Base-by-base conservation (phyloP, 1,140 invertebrate species). In the Sesamia nonagrioides region DNA sequence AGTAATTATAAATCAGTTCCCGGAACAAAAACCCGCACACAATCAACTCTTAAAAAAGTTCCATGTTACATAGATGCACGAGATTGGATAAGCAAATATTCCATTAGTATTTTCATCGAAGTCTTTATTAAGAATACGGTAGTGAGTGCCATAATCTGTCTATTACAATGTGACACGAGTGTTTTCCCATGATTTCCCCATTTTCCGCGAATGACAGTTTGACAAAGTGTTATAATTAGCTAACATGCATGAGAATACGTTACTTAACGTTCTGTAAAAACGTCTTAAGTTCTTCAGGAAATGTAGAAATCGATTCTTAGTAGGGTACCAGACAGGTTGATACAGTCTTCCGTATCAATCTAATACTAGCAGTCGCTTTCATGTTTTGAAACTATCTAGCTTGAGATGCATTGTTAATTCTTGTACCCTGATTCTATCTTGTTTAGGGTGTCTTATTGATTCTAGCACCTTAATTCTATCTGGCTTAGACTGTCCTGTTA, bases 141-240 rank as follows among this genome's bases (percentile, higher is more conserved):
- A 68, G 42, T 33, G 1, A 63, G 8, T 9, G 18, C 9, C 27
- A 50, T 48, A 68, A 48, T 50, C 40, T 68, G 21, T 50, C 42
- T n/a, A 27, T 66, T 42, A 63, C 60, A 42, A 42, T 18, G 37
- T 3, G n/a, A 66, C 37, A 66, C 9, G n/a, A 66, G 27, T 11
- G 17, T 69, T 73, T 73, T 73, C 69, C 69, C 69, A 73, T 40
- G 69, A 27, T 73, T 73, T 73, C 37, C 50, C 52, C 52, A 56
- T 21, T 9, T 73, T 73, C 52, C 8, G 18, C 27, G 69, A 73
- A 73, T n/a, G 48, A 27, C 69, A 66, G 8, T 48, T 50, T 48
- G 66, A 48, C 66, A 69, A 69, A 48, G 66, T 69, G 66, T 50
- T 50, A 69, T 69, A 48, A 54, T 73, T 54, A 73, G 7, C 35